Evolutionary conservation across 2,113 vertebrate species (phyloP).

Genomic region (Alethe diademata): DNA sequence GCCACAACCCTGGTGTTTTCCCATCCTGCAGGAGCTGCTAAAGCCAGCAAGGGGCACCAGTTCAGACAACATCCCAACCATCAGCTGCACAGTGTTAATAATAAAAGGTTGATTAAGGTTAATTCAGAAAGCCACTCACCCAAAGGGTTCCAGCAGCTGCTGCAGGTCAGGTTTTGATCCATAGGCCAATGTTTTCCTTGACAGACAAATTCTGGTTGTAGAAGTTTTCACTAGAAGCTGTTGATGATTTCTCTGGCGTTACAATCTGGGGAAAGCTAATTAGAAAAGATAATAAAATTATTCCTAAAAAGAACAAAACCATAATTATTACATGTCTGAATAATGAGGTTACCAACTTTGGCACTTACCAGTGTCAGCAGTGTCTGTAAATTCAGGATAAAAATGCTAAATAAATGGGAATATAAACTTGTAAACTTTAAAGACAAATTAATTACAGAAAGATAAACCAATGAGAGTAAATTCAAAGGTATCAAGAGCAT

Average conservation of each 20-base stretch:
- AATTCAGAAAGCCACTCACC: neutral
- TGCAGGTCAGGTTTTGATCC: neutral
- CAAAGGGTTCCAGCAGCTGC: neutral
- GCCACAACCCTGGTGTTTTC: rapidly evolving
- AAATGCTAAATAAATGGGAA: neutral
- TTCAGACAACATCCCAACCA: neutral
- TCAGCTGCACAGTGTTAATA: neutral
- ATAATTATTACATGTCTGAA: neutral
- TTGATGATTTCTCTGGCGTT: neutral
- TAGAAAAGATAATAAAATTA: neutral
- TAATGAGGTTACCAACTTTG: neutral
- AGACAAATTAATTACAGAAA: neutral
- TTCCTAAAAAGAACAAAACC: neutral
- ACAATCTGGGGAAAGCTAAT: neutral
- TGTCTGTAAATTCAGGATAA: neutral
- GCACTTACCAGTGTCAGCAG: neutral
- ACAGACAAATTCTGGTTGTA: neutral
- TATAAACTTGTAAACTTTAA: neutral
- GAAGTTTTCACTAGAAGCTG: neutral
- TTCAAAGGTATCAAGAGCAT: neutral
- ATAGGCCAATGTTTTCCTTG: rapidly evolving
- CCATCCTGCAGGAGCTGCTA: neutral
- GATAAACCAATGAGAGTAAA: neutral
- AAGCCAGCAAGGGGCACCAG: neutral
- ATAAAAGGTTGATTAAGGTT: no score